Conservation (phyloP, 1,140 invertebrate genomes). For the Nilaparvata lugens region DNA sequence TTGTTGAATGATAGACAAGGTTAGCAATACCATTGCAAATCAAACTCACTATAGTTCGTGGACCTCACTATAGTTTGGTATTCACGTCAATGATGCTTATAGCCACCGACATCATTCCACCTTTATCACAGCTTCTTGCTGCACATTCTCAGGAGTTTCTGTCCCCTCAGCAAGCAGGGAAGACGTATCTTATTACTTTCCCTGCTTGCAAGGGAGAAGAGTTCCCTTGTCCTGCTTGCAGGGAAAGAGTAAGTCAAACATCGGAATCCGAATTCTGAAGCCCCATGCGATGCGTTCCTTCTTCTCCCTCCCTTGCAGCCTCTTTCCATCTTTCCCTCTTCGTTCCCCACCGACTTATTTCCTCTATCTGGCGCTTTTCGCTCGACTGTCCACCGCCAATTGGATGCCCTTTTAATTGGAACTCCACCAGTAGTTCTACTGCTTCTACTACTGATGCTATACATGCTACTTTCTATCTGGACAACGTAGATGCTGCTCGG, state of each 20-base stretch:
- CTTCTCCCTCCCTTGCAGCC: background rate
- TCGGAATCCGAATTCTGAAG: constrained; percentile 3
- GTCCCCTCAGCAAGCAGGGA: background rate
- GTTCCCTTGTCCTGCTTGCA: too few species aligned
- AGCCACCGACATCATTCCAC: too few species aligned
- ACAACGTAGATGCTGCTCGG: too few species aligned
- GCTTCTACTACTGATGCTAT: too few species aligned
- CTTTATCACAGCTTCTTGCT: too few species aligned
- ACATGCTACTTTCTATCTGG: too few species aligned
- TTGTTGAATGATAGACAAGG: too few species aligned
- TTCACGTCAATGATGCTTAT: too few species aligned
- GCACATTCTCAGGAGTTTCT: background rate
- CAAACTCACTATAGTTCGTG: too few species aligned
- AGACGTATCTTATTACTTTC: background rate
- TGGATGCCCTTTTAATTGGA: constrained; percentile 19
- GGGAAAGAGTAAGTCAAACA: constrained; percentile 1
- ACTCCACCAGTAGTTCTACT: background rate
- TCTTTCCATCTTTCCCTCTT: background rate
- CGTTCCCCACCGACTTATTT: background rate
- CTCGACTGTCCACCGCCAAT: constrained; percentile 15
- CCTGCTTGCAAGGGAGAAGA: background rate
- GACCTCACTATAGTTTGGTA: too few species aligned
- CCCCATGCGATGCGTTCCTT: background rate
- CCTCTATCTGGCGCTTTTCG: constrained; percentile 15
- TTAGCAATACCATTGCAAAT: too few species aligned